Evolutionary conservation across 1,140 invertebrate species (phyloP).

Genomic region (Parasteatoda tepidariorum): DNA sequence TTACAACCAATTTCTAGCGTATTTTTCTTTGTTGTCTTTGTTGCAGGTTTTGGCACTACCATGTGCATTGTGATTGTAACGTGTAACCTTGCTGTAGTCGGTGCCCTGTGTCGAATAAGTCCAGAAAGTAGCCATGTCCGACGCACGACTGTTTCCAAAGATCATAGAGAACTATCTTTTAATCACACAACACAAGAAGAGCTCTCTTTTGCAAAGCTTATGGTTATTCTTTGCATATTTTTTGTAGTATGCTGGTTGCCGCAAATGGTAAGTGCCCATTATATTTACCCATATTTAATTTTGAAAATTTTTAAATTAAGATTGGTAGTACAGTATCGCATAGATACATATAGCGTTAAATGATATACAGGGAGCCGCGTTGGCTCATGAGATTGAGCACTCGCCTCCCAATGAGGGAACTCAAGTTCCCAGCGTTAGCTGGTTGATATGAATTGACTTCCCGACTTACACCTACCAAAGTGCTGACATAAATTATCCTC

Average conservation of each 20-base stretch:
- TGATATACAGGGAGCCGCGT: no score
- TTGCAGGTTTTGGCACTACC: constrained; percentile 74
- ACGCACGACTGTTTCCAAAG: constrained; percentile 62
- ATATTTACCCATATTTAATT: no score
- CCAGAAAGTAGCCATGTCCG: constrained; percentile 67
- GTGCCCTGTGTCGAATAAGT: constrained; percentile 74
- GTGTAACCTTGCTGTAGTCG: constrained; percentile 84
- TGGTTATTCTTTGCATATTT: constrained; percentile 83
- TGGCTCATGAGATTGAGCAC: no score
- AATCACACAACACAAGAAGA: constrained; percentile 74
- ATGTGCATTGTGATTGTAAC: constrained; percentile 82
- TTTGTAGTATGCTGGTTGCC: constrained; percentile 88
- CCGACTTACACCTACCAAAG: no score
- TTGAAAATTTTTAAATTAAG: no score
- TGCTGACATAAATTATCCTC: no score
- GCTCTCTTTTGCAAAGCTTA: constrained; percentile 83
- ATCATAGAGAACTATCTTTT: constrained; percentile 45
- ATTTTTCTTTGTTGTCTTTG: background rate
- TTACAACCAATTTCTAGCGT: background rate
- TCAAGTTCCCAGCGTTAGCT: background rate
- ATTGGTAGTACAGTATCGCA: no score
- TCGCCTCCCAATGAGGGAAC: no score
- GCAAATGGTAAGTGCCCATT: constrained; percentile 79
- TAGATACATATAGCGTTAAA: no score
- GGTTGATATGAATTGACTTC: no score